phyloP scores from a whole-genome alignment of 2,113 vertebrate species.

The Pleuronectes platessa region DNA sequence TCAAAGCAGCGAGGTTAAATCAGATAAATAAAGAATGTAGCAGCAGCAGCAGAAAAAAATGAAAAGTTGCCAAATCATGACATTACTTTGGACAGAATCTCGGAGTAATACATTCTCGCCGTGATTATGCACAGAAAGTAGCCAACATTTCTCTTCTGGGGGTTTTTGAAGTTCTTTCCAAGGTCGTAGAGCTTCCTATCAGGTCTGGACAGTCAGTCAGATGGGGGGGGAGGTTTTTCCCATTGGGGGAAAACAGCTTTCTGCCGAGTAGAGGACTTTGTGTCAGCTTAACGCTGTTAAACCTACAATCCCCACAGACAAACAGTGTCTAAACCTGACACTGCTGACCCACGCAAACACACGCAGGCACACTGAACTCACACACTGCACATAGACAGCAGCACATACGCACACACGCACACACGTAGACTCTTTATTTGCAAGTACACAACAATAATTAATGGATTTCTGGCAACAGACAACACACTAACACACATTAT shows the following conservation, averaged over 20 bases:
- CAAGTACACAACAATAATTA: neutral
- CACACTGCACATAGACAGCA: conserved; percentile 16
- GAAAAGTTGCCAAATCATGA: conserved; percentile 30
- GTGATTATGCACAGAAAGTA: conserved; percentile 44
- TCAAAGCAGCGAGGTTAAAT: conserved; percentile 10
- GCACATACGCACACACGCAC: neutral
- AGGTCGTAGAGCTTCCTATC: conserved; percentile 72
- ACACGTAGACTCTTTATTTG: conserved; percentile 2
- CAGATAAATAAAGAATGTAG: conserved; percentile 10
- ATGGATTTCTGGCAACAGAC: neutral
- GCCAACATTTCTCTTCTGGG: conserved; percentile 47
- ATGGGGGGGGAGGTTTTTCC: conserved; percentile 42
- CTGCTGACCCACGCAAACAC: conserved; percentile 72
- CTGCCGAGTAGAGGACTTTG: conserved; percentile 76
- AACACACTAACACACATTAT: neutral
- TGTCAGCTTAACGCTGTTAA: conserved; percentile 78
- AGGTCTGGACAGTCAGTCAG: conserved; percentile 69
- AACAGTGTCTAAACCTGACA: conserved; percentile 75
- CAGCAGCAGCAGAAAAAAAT: neutral
- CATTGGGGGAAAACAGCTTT: conserved; percentile 71
- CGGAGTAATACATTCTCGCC: conserved; percentile 17
- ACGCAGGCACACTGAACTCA: conserved; percentile 6
- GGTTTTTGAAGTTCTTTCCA: conserved; percentile 60
- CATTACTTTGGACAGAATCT: conserved; percentile 10
- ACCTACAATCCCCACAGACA: conserved; percentile 77